Percentiles rank a stretch among this genome's conserved stretches.
Evolutionary conservation across 2,113 vertebrate species (phyloP).

Genomic region (Notarius quadriscutis): DNA sequence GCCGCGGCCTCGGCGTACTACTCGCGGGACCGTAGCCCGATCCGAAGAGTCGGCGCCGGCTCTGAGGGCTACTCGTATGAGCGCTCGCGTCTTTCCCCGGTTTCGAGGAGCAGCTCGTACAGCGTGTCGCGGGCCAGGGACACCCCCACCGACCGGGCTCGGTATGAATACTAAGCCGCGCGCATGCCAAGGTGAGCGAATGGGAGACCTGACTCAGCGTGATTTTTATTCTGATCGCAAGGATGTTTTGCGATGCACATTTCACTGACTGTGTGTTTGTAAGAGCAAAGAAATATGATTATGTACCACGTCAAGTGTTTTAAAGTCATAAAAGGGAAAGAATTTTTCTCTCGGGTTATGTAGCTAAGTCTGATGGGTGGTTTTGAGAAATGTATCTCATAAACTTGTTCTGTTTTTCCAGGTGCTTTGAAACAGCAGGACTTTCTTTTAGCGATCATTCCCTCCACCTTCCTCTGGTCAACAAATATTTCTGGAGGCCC

Average conservation of each 20-base stretch:
- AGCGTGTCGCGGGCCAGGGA: constrained; percentile 77
- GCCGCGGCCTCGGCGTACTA: constrained; percentile 74
- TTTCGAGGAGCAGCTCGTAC: constrained; percentile 78
- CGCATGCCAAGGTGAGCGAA: constrained; percentile 77
- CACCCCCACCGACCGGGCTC: constrained; percentile 77
- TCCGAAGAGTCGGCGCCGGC: constrained; percentile 77
- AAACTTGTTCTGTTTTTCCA: constrained; percentile 52
- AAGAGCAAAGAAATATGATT: constrained; percentile 8
- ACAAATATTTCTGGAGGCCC: constrained; percentile 1
- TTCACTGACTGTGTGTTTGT: constrained; percentile 10
- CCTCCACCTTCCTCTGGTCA: constrained; percentile 43
- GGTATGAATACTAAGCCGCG: constrained; percentile 81
- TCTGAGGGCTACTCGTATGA: constrained; percentile 80
- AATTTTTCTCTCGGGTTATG: constrained; percentile 35
- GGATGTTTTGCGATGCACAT: constrained; percentile 25
- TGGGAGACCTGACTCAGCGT: constrained; percentile 21
- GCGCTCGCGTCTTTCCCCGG: constrained; percentile 83
- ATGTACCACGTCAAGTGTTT: neutral
- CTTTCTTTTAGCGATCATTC: constrained; percentile 55
- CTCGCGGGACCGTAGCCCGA: constrained; percentile 82
- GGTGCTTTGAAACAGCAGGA: constrained; percentile 59
- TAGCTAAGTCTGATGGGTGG: neutral
- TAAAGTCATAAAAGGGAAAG: constrained; percentile 11
- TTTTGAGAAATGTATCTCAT: constrained; percentile 14
- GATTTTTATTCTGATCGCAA: constrained; percentile 30